Conservation (phyloP, 2,888 invertebrate genomes). For the Parnassius apollo region DNA sequence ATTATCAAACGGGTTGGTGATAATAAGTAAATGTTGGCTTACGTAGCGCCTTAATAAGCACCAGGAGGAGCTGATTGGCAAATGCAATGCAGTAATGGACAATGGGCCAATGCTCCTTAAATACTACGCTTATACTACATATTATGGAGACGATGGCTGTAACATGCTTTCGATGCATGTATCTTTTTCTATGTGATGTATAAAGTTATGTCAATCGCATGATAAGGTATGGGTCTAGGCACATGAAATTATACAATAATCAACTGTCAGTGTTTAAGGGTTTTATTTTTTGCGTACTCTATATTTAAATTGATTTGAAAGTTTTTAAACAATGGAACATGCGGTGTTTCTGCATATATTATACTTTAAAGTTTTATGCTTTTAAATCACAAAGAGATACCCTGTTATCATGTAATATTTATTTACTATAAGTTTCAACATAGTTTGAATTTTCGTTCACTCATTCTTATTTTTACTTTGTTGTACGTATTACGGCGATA, state of each 20-base stretch:
- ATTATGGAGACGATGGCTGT: constrained; percentile 24
- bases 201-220: constrained; percentile 23
- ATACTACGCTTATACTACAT: constrained; percentile 27
- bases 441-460: constrained; percentile 26
- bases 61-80: neutral
- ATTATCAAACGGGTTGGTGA: neutral
- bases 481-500: too few relatives aligned
- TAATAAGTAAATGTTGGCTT: neutral
- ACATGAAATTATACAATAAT: constrained; percentile 10
- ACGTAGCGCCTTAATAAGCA: neutral
- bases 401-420: constrained; percentile 19
- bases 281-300: neutral
- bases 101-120: constrained; percentile 12
- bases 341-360: constrained; percentile 2
- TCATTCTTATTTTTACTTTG: neutral
- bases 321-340: neutral
- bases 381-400: constrained; percentile 20
- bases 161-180: constrained; percentile 23
- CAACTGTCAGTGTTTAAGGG: neutral
- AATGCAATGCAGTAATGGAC: neutral
- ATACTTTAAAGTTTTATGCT: constrained; percentile 6
- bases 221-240: constrained; percentile 7
- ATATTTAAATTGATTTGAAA: constrained; percentile 3
- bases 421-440: constrained; percentile 11
- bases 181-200: constrained; percentile 23